phyloP scores from a whole-genome alignment of 2,797 vertebrate genomes.

The Toxotes lorentzi region DNA sequence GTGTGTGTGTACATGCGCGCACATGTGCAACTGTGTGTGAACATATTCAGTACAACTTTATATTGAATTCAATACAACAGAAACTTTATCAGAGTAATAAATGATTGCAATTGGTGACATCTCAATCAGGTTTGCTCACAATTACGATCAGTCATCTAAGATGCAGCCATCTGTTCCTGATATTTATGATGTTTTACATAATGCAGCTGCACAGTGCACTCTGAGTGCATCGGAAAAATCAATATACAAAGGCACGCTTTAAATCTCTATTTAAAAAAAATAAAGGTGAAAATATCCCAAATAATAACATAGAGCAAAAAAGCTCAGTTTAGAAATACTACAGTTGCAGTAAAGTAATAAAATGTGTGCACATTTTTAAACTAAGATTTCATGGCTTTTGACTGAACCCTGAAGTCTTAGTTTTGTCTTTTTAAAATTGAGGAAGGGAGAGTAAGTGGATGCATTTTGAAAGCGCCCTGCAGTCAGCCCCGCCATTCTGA shows the following conservation, averaged over 20 bases:
- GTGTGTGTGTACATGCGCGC: background rate
- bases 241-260: background rate
- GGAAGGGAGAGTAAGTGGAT: conserved; percentile 10
- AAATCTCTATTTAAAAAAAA: background rate
- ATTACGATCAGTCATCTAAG: conserved; percentile 6
- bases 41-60: background rate
- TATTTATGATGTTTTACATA: background rate
- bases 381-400: no score
- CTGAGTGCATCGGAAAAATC: background rate
- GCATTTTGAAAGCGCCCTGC: conserved; percentile 25
- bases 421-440: background rate
- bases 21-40: background rate
- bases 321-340: no score
- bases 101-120: background rate
- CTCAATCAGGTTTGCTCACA: background rate
- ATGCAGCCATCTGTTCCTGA: conserved; percentile 4
- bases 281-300: background rate
- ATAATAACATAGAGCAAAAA: background rate
- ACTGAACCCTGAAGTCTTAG: no score
- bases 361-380: no score
- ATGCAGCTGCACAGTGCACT: conserved; percentile 12
- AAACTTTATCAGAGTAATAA: background rate
- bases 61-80: background rate
- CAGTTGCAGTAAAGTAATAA: no score
- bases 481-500: conserved; percentile 10